A percentile compares a stretch with the other conserved stretches of the same genome.
Conservation (phyloP, 2,888 invertebrate species). For the Rhamnusium bicolor region DNA sequence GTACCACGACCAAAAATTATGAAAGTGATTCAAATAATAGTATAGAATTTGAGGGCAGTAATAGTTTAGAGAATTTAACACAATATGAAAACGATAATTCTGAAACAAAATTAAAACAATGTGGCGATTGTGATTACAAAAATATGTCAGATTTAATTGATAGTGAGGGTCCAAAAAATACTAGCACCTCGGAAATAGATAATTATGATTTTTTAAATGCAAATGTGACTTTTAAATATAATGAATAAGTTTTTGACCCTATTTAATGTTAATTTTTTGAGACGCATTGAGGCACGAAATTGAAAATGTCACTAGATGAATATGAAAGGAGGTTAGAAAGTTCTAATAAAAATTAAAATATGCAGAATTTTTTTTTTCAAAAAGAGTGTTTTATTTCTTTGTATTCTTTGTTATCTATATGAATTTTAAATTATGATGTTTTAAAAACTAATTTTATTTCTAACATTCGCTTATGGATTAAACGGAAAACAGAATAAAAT, state of each 20-base stretch:
- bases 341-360: no score
- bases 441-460: no score
- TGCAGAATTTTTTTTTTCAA: no score
- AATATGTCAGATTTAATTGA: neutral
- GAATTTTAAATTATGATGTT: no score
- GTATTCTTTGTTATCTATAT: no score
- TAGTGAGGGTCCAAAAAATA: neutral
- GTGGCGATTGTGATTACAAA: neutral
- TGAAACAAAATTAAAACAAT: neutral
- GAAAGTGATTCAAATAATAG: conserved; percentile 10
- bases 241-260: neutral
- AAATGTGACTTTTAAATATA: neutral
- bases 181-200: neutral
- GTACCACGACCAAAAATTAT: neutral
- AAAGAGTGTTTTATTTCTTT: no score
- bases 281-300: no score
- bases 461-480: no score
- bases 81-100: neutral
- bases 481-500: no score
- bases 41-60: neutral
- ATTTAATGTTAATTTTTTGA: neutral
- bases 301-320: no score
- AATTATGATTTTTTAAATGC: neutral
- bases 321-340: no score
- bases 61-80: neutral